Evolutionary conservation across 2,888 invertebrate genomes (phyloP), one percentile per base, ranked within the genome.

Genomic region (Apamea monoglypha): DNA sequence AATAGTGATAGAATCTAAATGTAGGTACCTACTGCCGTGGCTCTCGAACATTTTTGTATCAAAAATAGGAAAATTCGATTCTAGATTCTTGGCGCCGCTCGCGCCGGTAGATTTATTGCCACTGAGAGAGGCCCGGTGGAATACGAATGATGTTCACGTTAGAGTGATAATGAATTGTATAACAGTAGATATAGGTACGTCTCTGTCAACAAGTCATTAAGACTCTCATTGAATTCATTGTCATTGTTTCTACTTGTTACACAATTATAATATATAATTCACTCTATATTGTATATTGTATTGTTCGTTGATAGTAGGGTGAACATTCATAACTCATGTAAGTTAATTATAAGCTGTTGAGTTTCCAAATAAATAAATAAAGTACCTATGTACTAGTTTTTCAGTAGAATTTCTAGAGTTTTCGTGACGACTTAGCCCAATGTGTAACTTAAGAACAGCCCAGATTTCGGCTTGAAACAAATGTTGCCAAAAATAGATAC

Each of bases 1-100:
- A 91, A 91, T 89, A 90, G 88, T 88, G 72, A 69, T 74, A 76
- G 82, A 82, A 88, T 88, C 82, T 86, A 86, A 80, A 85, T 81
- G 82, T 85, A 59, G 56, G n/a, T n/a, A 59, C n/a, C n/a, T n/a
- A n/a, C 74, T 80, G 71, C 36, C 67, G 74, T 78, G 75, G 40
- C 21, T 75, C 71, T 72, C 36, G 36, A 61, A 81, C 56, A 81
- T 86, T 85, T 86, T 86, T 87, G 85, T 85, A 77, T 81, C 87
- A 85, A 87, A 85, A 87, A 85, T 85, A 85, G 85, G 74, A 84
- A 75, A 84, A 84, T 77, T 84, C 74, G 59, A 87, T 75, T 87
- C 69, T 75, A 77, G 50, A 66, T 77, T 80, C 84, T 76, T 87
- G 84, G 76, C 85, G 80, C 80, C 83, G 74, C 10, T 21, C 76